Conservation (phyloP, 2,113 vertebrate species). For the Microcebus lehilahytsara region DNA sequence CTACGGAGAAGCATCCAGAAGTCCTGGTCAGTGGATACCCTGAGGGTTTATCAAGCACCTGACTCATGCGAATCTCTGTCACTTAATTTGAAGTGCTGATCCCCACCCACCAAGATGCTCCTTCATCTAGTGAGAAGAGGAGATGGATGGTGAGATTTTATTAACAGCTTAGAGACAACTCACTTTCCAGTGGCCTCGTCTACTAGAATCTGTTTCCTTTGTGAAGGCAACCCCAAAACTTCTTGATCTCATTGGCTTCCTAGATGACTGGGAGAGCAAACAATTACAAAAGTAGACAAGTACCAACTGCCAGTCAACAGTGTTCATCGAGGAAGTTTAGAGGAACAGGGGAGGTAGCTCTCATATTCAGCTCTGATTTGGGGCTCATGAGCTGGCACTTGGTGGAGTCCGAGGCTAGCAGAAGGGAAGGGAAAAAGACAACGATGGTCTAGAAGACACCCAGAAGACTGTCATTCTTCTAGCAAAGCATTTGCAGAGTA, state of each 20-base stretch:
- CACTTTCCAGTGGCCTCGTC: neutral
- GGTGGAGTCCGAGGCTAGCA: neutral
- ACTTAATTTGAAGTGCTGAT: neutral
- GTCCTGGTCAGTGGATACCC: neutral
- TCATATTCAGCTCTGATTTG: neutral
- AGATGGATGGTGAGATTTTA: neutral
- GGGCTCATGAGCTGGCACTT: neutral
- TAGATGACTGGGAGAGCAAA: neutral
- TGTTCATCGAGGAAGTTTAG: neutral
- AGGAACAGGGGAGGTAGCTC: neutral
- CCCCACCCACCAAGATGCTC: rapidly evolving
- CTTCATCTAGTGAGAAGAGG: neutral
- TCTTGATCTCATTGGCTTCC: neutral
- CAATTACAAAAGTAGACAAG: neutral
- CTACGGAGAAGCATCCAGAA: neutral
- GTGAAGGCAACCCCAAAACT: neutral
- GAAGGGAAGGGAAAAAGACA: neutral
- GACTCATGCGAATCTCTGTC: neutral
- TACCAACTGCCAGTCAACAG: neutral
- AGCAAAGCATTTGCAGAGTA: neutral
- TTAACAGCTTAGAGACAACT: neutral
- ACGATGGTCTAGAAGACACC: neutral
- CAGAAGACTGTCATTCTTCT: neutral
- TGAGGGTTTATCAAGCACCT: neutral
- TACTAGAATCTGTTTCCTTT: neutral